A percentile compares a stretch with the other conserved stretches of the same genome.
These are phyloP conservation scores for Halocynthia aurantium DNA, from an alignment of 23 tunicate species.

Conservation along the genomic window DNA sequence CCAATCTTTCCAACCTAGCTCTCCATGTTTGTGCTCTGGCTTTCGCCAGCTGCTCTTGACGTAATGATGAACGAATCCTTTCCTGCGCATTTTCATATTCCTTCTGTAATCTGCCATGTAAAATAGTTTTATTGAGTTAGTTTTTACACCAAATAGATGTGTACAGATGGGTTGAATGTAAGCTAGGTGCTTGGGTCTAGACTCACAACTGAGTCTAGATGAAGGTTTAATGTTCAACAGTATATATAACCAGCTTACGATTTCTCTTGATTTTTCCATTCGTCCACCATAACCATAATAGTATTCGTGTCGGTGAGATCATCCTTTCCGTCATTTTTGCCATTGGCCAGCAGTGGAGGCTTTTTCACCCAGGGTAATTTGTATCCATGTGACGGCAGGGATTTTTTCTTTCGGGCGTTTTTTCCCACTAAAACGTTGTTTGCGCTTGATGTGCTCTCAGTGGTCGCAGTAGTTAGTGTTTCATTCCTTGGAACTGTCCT, in stretches of 20 bases:
- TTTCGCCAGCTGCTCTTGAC: slow-evolving; percentile 56
- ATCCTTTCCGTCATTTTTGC: neutral
- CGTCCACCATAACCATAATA: slow-evolving; percentile 15
- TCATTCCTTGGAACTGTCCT: too few relatives aligned
- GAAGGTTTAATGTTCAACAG: neutral
- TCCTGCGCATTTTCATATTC: slow-evolving; percentile 45
- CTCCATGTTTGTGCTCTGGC: slow-evolving; percentile 58
- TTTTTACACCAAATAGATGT: neutral
- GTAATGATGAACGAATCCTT: slow-evolving; percentile 30
- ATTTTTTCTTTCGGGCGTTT: slow-evolving; percentile 1
- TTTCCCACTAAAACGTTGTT: neutral
- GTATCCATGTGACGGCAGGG: neutral
- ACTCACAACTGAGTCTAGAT: neutral
- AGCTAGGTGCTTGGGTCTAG: too few relatives aligned
- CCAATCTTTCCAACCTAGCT: slow-evolving; percentile 36
- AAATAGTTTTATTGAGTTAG: neutral
- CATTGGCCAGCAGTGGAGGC: neutral
- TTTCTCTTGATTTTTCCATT: slow-evolving; percentile 21
- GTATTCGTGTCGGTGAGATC: neutral
- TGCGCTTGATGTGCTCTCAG: neutral
- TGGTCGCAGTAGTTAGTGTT: neutral
- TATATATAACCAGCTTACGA: neutral
- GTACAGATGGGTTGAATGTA: neutral
- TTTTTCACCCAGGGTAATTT: neutral
- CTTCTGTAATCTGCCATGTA: slow-evolving; percentile 24